These are phyloP conservation scores for Aleiodes leptofemur DNA, from an alignment of 2,888 invertebrate genomes.

Conservation along the genomic window DNA sequence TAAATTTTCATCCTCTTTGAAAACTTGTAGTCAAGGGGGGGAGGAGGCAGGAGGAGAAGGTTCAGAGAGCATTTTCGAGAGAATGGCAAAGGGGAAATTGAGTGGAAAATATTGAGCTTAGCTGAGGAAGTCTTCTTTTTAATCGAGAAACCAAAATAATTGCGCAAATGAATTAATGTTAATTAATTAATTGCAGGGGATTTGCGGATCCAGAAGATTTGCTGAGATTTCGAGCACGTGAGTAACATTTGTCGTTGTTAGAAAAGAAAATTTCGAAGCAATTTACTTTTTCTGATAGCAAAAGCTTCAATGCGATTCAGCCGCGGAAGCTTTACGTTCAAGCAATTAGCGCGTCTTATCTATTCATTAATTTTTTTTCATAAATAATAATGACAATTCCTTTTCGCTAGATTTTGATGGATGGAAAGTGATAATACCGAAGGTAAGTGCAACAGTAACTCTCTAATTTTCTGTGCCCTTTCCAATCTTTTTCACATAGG, in stretches of 20 bases:
- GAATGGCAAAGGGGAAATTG: neutral
- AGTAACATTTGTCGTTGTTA: neutral
- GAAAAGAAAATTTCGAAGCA: neutral
- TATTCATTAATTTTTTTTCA: neutral
- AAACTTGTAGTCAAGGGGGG: slow-evolving; percentile 74
- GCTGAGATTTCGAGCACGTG: slow-evolving; percentile 18
- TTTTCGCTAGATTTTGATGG: too few relatives aligned
- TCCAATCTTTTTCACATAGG: neutral
- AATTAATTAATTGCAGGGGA: neutral
- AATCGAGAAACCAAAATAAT: neutral
- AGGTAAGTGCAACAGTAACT: neutral
- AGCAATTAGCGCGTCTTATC: slow-evolving; percentile 43
- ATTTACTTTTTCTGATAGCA: neutral
- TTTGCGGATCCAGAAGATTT: slow-evolving; percentile 15
- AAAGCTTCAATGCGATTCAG: slow-evolving; percentile 37
- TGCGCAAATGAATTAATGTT: neutral
- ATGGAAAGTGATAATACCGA: neutral
- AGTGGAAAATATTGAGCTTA: slow-evolving; percentile 2
- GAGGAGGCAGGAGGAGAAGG: slow-evolving; percentile 29
- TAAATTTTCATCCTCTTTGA: slow-evolving; percentile 47
- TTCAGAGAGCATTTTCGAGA: slow-evolving; percentile 40
- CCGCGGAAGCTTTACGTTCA: slow-evolving; percentile 49
- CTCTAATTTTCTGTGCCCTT: neutral
- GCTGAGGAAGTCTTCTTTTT: slow-evolving; percentile 1
- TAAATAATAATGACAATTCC: slow-evolving; percentile 6